phyloP scores from a whole-genome alignment of 2,888 invertebrate genomes.

The Geophilus truncorum region DNA sequence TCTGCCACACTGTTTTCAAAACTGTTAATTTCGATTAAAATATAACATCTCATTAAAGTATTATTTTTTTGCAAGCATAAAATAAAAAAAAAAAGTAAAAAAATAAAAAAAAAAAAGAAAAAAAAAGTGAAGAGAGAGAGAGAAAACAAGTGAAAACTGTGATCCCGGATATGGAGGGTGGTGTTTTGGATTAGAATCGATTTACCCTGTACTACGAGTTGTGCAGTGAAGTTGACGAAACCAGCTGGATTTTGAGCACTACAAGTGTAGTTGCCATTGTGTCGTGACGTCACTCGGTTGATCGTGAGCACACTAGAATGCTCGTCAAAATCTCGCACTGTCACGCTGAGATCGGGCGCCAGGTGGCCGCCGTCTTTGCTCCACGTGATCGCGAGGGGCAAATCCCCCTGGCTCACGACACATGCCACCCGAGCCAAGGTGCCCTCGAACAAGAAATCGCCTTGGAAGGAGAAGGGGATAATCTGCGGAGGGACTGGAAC shows the following conservation, averaged over 20 bases:
- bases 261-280: constrained; percentile 35
- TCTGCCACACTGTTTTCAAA: too few species aligned
- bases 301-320: constrained; percentile 34
- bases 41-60: background rate
- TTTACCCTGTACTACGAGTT: constrained; percentile 33
- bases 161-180: background rate
- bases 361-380: constrained; percentile 23
- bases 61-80: background rate
- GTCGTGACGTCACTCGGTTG: constrained; percentile 29
- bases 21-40: too few species aligned
- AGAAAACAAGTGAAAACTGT: background rate
- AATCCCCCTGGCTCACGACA: constrained; percentile 34
- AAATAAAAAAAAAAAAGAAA: background rate
- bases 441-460: constrained; percentile 28
- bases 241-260: constrained; percentile 32
- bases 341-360: constrained; percentile 28
- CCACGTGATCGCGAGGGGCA: constrained; percentile 30
- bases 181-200: constrained; percentile 27
- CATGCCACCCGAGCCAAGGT: constrained; percentile 31
- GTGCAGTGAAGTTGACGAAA: constrained; percentile 29
- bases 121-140: background rate
- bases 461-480: constrained; percentile 34
- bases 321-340: constrained; percentile 32
- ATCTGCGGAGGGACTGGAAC: constrained; percentile 34
- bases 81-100: background rate